These are phyloP conservation scores for Lucinisca nassula DNA, from an alignment of 2,888 invertebrate species.

Conservation along the genomic window DNA sequence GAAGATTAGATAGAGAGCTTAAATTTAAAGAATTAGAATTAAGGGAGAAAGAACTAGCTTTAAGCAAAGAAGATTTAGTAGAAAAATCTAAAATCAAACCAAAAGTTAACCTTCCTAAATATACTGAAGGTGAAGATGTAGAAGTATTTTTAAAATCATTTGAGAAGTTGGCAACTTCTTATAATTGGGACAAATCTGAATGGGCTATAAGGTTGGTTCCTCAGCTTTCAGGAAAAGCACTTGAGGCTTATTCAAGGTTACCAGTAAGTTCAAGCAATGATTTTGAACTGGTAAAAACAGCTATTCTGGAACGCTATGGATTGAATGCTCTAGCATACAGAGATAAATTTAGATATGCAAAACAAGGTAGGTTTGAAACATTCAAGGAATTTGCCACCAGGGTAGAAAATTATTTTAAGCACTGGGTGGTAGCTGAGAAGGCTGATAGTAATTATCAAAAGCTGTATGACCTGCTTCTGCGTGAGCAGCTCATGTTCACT, in stretches of 20 bases:
- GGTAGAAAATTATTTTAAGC: no score
- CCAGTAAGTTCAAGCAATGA: background rate
- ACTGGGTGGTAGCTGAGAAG: no score
- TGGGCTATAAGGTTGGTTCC: conserved; percentile 10
- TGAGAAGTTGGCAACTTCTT: no score
- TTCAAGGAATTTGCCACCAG: no score
- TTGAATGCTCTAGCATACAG: background rate
- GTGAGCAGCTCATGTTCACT: no score
- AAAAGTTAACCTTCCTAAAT: conserved; percentile 2
- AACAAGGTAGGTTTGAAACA: no score
- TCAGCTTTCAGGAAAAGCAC: background rate
- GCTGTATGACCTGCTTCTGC: no score
- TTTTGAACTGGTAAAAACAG: background rate
- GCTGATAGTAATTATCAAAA: no score
- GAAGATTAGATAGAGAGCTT: background rate
- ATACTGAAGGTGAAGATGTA: background rate
- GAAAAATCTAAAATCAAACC: background rate
- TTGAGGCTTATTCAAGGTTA: conserved; percentile 3
- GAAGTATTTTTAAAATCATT: conserved; percentile 18
- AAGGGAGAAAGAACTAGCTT: background rate
- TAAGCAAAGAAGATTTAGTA: background rate
- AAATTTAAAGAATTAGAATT: background rate
- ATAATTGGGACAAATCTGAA: conserved; percentile 10
- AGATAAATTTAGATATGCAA: conserved; percentile 7
- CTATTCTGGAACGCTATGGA: conserved; percentile 10